Base-by-base conservation (phyloP, 2,113 vertebrate species). In the Diadophis punctatus region DNA sequence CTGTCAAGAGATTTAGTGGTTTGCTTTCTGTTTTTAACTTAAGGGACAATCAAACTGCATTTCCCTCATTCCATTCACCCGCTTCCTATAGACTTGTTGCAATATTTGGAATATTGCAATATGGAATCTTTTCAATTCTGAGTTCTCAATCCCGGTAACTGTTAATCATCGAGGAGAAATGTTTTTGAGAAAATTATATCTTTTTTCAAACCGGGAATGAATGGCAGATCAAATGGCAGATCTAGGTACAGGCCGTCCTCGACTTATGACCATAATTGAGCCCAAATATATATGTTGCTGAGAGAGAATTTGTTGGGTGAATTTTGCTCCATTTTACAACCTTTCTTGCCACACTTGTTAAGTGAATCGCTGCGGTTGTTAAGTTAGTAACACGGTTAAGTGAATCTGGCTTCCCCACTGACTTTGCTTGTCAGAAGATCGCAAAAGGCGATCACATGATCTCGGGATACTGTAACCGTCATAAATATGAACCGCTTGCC, bases 1-100 rank as follows among this genome's bases (percentile, higher is more conserved):
- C 12, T 87, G 85, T 87, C 91, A 93, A 58, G 20, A 90, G 91
- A 96, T 95, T 96, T 94, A 93, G 60, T 56, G 55, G 22, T 1
- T 1, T 2, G 90, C 92, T 93, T 53, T 74, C 9, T 92, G 93
- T 46, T 93, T 95, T 92, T n/a, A 11, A 87, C 94, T 95, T 88
- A 51, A 90, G 49, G 89, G 8, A 68, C 25, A 1, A 85, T 93
- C 91, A 90, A 93, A 80, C 56, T 34, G 49, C 6, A 93, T 55
- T 46, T 86, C 30, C 34, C 51, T 34, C 25, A 10, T 90, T 12
- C 1, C 20, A 55, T 46, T 34, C 23, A 52, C 25, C 46, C 22
- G 4, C 9, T 23, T 56, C 25, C 25, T 25, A 48, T 52, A 87
- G 68, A 30, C 14, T 68, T 93, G 27, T 10, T 86, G 16, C 85